phyloP scores from a whole-genome alignment of 2,797 vertebrate species.

The Pangasius djambal region DNA sequence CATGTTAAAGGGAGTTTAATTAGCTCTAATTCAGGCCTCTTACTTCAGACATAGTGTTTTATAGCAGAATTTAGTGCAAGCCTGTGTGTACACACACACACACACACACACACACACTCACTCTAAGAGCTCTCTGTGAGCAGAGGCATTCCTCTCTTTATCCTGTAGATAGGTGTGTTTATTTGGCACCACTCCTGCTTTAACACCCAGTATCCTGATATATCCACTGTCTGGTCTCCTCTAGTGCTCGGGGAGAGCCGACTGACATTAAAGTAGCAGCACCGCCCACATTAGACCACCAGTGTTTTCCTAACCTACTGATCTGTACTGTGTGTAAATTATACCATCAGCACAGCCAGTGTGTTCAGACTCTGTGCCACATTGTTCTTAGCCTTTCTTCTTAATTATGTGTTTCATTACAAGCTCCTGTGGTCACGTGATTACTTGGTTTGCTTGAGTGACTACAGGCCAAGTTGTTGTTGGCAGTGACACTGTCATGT shows the following conservation, averaged over 20 bases:
- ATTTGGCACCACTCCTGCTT: constrained; percentile 4
- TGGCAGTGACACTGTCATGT: constrained; percentile 25
- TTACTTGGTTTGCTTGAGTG: constrained; percentile 22
- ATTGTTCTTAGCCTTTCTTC: constrained; percentile 22
- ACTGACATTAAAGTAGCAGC: constrained; percentile 23
- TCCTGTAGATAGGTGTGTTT: constrained; percentile 15
- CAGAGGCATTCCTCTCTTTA: constrained; percentile 32
- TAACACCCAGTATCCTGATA: constrained; percentile 15
- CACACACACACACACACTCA: neutral
- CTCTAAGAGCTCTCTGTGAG: neutral
- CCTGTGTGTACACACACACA: neutral
- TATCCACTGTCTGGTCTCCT: constrained; percentile 26
- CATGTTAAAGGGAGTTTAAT: constrained; percentile 34
- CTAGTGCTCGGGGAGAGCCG: constrained; percentile 18
- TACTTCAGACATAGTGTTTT: neutral
- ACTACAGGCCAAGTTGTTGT: constrained; percentile 6
- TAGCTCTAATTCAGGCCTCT: constrained; percentile 15
- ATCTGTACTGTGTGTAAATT: constrained; percentile 49
- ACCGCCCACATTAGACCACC: constrained; percentile 38
- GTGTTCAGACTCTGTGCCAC: constrained; percentile 40
- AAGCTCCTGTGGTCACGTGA: constrained; percentile 45
- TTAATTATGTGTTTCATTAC: constrained; percentile 40
- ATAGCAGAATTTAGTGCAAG: neutral
- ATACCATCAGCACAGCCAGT: constrained; percentile 18
- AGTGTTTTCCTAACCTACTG: constrained; percentile 32